Evolutionary conservation across 2,797 vertebrate species (phyloP), one percentile per base, ranked within the genome.

Genomic region (Atherinosoma microstoma): DNA sequence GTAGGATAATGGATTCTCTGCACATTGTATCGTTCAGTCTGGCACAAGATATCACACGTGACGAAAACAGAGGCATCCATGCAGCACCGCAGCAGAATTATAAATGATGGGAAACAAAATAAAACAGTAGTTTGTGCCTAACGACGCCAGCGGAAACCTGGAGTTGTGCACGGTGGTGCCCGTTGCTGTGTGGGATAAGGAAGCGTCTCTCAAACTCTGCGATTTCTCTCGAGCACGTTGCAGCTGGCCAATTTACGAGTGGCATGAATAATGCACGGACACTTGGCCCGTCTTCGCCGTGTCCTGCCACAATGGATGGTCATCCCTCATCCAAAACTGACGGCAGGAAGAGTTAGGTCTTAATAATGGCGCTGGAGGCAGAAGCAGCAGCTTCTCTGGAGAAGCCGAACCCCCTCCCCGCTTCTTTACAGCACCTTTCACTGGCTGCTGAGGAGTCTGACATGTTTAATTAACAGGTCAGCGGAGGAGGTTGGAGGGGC

Each of bases 231-330:
- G 61, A 76, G 84, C 84, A 61, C 82, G 71, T 84, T 87, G 90
- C 88, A 90, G 91, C 87, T 70, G 84, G 83, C 88, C 91, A 92
- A 93, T 93, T 94, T 91, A 90, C 88, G 79, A 82, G 82, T 74
- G 29, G 76, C 78, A 91, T 93, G 90, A 94, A 93, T 93, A 91
- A 95, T 93, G 92, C 87, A 84, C 78, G 18, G 47, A 63, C 79
- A 20, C 86, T 90, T 78, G 72, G 70, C 80, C 51, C 35, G 57
- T 80, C 78, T 74, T 74, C 29, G 58, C 72, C 11, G 75, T 67
- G 81, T 83, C 63, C 67, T 65, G 68, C 80, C 78, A 80, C 80
- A 13, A 16, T n/a, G 62, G 76, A 81, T 20, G 30, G 70, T 71
- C 80, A 69, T 79, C 64, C 67, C 83, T 87, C 79, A 67, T 42